phyloP scores from a whole-genome alignment of 1,140 invertebrate genomes.

The Dendroctonus valens region DNA sequence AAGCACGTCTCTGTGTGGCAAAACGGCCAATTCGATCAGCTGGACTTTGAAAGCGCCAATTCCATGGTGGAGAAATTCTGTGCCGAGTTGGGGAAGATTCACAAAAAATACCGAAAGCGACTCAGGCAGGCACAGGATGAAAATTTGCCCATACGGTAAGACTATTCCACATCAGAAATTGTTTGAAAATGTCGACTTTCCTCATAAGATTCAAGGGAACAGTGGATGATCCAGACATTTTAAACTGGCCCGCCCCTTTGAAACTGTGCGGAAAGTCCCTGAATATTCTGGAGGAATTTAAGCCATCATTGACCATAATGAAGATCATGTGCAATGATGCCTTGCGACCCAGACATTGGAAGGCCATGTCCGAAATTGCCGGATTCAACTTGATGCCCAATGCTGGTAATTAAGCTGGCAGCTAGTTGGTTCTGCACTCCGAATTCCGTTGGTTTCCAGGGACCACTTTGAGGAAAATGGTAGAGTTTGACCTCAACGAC shows the following conservation, averaged over 20 bases:
- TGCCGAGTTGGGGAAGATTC: conserved; percentile 70
- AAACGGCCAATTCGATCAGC: conserved; percentile 82
- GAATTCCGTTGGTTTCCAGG: conserved; percentile 42
- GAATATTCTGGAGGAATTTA: conserved; percentile 74
- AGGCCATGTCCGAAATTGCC: conserved; percentile 80
- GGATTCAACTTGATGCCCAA: conserved; percentile 81
- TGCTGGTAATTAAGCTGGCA: conserved; percentile 52
- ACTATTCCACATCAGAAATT: conserved; percentile 49
- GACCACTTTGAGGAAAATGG: conserved; percentile 76
- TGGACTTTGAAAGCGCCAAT: conserved; percentile 71
- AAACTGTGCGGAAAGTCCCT: conserved; percentile 58
- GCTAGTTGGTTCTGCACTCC: neutral
- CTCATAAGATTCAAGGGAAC: conserved; percentile 56
- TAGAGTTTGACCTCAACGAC: conserved; percentile 70
- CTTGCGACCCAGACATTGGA: conserved; percentile 81
- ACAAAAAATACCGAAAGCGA: conserved; percentile 76
- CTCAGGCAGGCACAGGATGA: conserved; percentile 74
- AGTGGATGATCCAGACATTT: conserved; percentile 73
- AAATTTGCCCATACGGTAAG: conserved; percentile 56
- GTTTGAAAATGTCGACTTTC: neutral
- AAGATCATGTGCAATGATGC: conserved; percentile 84
- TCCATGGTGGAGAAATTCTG: conserved; percentile 66
- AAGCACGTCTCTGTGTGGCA: conserved; percentile 80
- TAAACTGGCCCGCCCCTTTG: conserved; percentile 73
- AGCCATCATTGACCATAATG: conserved; percentile 75